Base-by-base conservation (phyloP, 1,140 invertebrate species). In the Drosophila rufa region DNA sequence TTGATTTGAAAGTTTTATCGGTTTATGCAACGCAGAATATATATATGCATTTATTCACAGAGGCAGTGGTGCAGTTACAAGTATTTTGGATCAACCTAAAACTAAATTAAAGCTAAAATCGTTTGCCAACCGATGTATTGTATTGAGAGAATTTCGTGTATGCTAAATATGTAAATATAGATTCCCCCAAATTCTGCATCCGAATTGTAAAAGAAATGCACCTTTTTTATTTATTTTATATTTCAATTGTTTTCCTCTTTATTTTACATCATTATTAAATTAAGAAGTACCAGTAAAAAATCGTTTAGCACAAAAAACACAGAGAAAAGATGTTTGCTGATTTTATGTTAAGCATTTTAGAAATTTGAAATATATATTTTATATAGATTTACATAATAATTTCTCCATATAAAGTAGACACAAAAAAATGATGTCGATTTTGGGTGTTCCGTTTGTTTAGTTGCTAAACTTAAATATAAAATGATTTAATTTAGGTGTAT, bases 341-440 rank as follows among this genome's bases (percentile, higher is more conserved):
- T 77, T 66, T 73, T 45, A 65, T 80, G 53, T 59, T 68, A 58
- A 70, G 70, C 64, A 79, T 66, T 79, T 78, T 67, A 58, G 22
- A 67, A 46, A 62, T 59, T 38, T 68, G 27, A 56, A 51, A 48
- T 59, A 58, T 75, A 57, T 46, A 45, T 45, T 48, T 71, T 7
- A 66, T 53, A 46, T 58, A 38, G 57, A 76, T 57, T 81, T 70
- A 66, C 60, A 65, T 46, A 46, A 70, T 55, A 55, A 70, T 38
- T 80, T 78, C 75, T 74, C 43, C 58, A 67, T 82, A 86, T 79
- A 86, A 86, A 81, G 84, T 84, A 79, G 84, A 89, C 84, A 89
- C 84, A 87, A 89, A 82, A 85, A 87, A 82, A 69, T 70, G 61
- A 74, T 80, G 75, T 75, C 61, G 47, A 48, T 59, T 71, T 58